These are phyloP conservation scores for Ischnura elegans DNA, from an alignment of 2,888 invertebrate genomes.

Conservation along the genomic window DNA sequence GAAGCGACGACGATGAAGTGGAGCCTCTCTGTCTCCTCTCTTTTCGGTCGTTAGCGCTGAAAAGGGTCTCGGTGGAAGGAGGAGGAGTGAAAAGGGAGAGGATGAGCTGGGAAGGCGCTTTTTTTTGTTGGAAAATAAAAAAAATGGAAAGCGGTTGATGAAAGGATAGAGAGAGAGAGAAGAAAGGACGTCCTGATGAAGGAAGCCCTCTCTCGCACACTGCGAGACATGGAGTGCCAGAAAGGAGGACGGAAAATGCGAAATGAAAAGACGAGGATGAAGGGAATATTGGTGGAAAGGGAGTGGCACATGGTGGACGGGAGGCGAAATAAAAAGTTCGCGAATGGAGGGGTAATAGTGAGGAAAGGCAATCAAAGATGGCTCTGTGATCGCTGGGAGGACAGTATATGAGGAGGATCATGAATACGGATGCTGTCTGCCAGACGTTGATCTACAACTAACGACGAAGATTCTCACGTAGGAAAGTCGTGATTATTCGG, in stretches of 20 bases:
- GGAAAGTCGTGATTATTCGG: too few species aligned
- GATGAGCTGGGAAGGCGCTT: not conserved
- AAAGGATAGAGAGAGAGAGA: not conserved
- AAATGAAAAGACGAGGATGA: not conserved
- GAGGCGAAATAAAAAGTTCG: not conserved
- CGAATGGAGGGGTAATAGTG: not conserved
- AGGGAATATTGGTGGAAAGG: not conserved
- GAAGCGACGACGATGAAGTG: not conserved
- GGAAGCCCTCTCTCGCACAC: not conserved
- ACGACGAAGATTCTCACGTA: too few species aligned
- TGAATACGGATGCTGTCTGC: too few species aligned
- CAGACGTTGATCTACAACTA: too few species aligned
- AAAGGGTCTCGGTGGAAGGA: not conserved
- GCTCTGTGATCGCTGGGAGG: too few species aligned
- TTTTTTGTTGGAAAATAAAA: not conserved
- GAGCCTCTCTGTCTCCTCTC: not conserved
- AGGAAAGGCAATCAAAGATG: not conserved
- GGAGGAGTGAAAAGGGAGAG: not conserved
- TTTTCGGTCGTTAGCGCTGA: constrained; percentile 15
- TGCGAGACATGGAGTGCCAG: not conserved
- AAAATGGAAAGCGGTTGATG: not conserved
- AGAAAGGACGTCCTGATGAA: not conserved
- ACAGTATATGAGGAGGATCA: too few species aligned
- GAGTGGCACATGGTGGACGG: not conserved
- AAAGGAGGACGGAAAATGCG: not conserved